Conservation (phyloP, 2,888 invertebrate species). For the Spilarctia lutea region DNA sequence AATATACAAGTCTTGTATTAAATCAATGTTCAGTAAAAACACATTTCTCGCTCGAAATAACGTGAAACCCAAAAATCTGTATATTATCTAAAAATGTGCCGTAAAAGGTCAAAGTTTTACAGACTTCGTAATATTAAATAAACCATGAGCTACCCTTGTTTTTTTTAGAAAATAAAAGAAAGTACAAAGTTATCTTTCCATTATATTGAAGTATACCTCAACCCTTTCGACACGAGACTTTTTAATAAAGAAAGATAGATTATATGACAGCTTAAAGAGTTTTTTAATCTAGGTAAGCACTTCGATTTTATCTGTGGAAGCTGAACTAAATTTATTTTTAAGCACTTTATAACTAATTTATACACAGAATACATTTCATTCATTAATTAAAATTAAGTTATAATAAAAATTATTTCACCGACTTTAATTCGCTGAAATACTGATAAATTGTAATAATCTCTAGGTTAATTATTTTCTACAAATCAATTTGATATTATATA, state of each 20-base stretch:
- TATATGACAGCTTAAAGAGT: constrained; percentile 5
- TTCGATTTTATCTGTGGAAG: neutral
- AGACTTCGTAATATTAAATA: constrained; percentile 72
- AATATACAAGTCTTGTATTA: neutral
- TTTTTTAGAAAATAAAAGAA: constrained; percentile 70
- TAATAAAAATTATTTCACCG: neutral
- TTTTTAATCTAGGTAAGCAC: neutral
- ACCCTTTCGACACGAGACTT: constrained; percentile 50
- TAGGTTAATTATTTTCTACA: too few species aligned
- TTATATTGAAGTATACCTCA: constrained; percentile 67
- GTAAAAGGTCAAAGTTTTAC: constrained; percentile 54
- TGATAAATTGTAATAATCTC: neutral
- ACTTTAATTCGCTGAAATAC: neutral
- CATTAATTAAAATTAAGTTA: neutral
- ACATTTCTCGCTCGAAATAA: neutral
- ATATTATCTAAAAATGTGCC: constrained; percentile 36
- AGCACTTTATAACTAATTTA: too few species aligned
- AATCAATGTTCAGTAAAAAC: neutral
- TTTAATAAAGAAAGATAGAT: constrained; percentile 44
- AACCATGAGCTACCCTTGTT: constrained; percentile 75
- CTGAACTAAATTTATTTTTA: too few species aligned
- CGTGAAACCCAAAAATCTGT: neutral
- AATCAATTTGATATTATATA: too few species aligned
- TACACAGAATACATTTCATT: neutral
- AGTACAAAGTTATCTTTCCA: constrained; percentile 79